Conservation (phyloP, 1,140 invertebrate genomes). For the Leptinotarsa texana region DNA sequence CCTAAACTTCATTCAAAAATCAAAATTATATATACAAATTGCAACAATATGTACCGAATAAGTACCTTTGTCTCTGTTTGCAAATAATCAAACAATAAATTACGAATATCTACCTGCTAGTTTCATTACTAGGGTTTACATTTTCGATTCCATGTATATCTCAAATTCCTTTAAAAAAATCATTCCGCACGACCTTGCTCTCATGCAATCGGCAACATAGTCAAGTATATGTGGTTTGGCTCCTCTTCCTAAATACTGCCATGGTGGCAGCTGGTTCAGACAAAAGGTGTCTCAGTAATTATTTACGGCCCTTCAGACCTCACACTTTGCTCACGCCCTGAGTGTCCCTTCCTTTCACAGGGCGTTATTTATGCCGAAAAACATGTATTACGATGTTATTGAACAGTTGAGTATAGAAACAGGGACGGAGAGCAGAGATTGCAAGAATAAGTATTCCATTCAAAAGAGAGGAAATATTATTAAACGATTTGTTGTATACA, state of each 20-base stretch:
- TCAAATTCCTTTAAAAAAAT: background rate
- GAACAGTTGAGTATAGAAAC: background rate
- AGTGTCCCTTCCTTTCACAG: slow-evolving; percentile 37
- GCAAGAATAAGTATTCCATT: no score
- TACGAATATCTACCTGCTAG: no score
- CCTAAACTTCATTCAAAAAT: no score
- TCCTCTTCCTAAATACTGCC: slow-evolving; percentile 28
- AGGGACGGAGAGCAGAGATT: background rate
- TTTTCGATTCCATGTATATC: no score
- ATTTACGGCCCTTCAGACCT: slow-evolving; percentile 45
- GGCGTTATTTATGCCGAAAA: slow-evolving; percentile 39
- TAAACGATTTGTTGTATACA: no score
- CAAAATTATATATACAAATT: no score
- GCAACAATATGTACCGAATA: no score
- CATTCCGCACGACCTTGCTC: background rate
- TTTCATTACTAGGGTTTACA: no score
- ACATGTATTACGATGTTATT: slow-evolving; percentile 24
- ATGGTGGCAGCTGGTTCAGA: slow-evolving; percentile 45
- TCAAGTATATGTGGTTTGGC: slow-evolving; percentile 11
- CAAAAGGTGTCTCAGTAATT: slow-evolving; percentile 48
- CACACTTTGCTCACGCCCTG: slow-evolving; percentile 46
- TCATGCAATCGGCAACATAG: slow-evolving; percentile 5
- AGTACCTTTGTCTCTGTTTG: no score
- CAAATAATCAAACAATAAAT: no score
- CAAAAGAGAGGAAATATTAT: no score